These are phyloP conservation scores for Galeopterus variegatus DNA, from an alignment of 2,113 vertebrate species.

Conservation along the genomic window DNA sequence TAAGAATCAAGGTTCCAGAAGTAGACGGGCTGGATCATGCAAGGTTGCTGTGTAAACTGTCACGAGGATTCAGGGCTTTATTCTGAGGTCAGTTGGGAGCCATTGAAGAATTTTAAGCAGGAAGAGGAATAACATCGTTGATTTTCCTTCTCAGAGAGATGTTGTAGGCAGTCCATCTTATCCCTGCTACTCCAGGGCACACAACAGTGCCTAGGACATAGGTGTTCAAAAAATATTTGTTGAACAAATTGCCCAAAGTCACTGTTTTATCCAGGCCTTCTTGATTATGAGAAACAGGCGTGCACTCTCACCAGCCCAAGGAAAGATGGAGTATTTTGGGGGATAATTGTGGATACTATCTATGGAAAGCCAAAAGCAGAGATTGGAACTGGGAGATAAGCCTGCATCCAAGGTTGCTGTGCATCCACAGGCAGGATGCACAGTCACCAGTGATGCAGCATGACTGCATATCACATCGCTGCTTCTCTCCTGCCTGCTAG, in stretches of 20 bases:
- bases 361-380: background rate
- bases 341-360: background rate
- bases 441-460: fast-evolving
- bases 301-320: background rate
- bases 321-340: background rate
- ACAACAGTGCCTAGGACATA: background rate
- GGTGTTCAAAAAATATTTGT: background rate
- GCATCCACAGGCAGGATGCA: background rate
- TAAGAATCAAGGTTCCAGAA: background rate
- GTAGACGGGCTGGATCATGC: background rate
- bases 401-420: background rate
- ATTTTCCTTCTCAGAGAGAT: background rate
- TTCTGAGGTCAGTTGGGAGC: background rate
- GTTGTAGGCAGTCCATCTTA: background rate
- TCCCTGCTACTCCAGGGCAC: background rate
- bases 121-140: background rate
- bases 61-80: background rate
- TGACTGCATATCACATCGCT: background rate
- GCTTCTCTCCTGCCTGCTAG: background rate
- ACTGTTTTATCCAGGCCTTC: background rate
- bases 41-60: background rate
- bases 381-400: background rate
- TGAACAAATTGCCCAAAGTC: background rate
- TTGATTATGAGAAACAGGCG: background rate
- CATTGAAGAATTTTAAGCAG: background rate